Conservation (phyloP, 2,113 vertebrate genomes). For the Rutilus rutilus region DNA sequence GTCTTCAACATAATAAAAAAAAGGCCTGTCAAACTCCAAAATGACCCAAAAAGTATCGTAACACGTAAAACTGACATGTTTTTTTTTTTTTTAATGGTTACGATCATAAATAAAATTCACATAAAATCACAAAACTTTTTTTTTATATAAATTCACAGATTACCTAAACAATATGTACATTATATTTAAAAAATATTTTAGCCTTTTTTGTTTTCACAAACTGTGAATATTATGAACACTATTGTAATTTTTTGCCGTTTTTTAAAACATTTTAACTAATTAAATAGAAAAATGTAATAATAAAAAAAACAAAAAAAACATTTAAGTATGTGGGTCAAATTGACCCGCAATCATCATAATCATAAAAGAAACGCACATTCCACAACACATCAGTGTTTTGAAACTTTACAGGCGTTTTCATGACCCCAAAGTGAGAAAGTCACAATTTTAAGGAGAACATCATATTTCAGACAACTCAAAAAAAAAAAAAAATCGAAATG, state of each 20-base stretch:
- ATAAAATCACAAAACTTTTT: background rate
- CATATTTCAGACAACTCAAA: background rate
- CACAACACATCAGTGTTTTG: no score
- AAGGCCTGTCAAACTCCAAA: background rate
- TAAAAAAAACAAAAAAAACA: background rate
- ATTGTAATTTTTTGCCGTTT: background rate
- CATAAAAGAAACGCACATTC: no score
- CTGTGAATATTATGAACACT: background rate
- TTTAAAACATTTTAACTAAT: background rate
- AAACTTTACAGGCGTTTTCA: no score
- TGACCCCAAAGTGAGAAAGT: no score
- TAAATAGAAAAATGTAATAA: background rate
- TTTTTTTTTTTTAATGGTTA: background rate
- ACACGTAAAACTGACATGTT: no score
- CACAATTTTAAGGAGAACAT: no score
- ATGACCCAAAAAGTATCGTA: background rate
- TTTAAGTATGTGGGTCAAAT: no score
- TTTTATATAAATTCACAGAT: no score
- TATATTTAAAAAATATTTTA: no score
- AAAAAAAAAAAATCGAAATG: background rate
- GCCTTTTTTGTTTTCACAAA: background rate
- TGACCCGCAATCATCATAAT: no score
- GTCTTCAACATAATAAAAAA: background rate
- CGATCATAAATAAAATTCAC: background rate
- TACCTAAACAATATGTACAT: no score